Evolutionary conservation across 2,113 vertebrate species (phyloP), one percentile per base, ranked within the genome.

Genomic region (Leucopsar rothschildi): DNA sequence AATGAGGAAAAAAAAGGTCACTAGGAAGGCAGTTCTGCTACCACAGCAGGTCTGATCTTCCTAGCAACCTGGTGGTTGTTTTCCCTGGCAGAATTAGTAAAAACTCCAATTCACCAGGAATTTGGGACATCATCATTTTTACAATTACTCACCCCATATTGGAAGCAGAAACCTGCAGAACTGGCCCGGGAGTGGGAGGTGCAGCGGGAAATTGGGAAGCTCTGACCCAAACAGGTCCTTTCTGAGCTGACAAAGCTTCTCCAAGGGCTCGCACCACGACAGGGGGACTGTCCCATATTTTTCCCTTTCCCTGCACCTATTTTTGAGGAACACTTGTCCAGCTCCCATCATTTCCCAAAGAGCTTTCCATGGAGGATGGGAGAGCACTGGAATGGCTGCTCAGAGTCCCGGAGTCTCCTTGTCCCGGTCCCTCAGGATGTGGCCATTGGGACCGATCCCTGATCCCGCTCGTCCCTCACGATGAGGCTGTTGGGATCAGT

Each of bases 281-380:
- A 27, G 14, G 28, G 22, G 0, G 0, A 4, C 18, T 14, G 45
- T 6, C 42, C 24, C 0, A 0, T 5, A 0, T 5, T 60, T 20
- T 22, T 10, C 59, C 35, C 29, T 61, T 35, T 40, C 14, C 61
- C 42, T 25, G 15, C 12, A 9, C 0, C 3, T 33, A 20, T 9
- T 86, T 75, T 49, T 57, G 53, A 40, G 79, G 47, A 20, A 25
- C 8, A 28, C 23, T n/a, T 10, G 7, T 49, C 21, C 39, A 15
- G 18, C 17, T 68, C 23, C 33, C 2, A 1, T 31, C 22, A 3
- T 21, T 76, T 45, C 47, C 63, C 37, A 10, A 27, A 33, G 27
- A 37, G 37, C 22, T 68, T 77, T 10, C 37, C 1, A 5, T 15
- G 53, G 53, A 52, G 7, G 9, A 22, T 42, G 45, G 33, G 28